phyloP scores from a whole-genome alignment of 2,888 invertebrate genomes.

The Ectemnius continuus region DNA sequence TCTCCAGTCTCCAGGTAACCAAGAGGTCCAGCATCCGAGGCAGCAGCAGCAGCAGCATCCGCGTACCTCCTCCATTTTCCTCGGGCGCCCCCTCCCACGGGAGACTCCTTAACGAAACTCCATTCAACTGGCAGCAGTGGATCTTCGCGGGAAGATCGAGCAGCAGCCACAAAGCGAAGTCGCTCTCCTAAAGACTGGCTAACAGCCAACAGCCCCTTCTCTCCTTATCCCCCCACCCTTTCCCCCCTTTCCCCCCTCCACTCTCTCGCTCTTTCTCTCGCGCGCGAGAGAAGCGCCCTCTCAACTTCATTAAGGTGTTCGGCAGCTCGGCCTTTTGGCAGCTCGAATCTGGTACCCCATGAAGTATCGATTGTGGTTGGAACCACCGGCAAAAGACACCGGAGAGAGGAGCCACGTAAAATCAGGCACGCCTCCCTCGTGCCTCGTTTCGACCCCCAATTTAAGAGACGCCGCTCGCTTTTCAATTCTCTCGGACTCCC shows the following conservation, averaged over 20 bases:
- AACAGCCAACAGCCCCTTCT: slow-evolving; percentile 9
- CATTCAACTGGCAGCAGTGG: slow-evolving; percentile 20
- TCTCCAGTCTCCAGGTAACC: neutral
- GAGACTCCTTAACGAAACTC: slow-evolving; percentile 25
- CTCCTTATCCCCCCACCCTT: too few relatives aligned
- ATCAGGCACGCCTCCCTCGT: neutral
- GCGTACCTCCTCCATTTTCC: neutral
- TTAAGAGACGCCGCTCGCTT: neutral
- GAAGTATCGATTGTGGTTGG: slow-evolving; percentile 16
- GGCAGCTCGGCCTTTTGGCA: slow-evolving; percentile 17
- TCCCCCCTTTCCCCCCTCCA: too few relatives aligned
- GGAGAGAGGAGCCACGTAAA: neutral
- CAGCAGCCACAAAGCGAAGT: slow-evolving; percentile 20
- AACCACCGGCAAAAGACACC: neutral
- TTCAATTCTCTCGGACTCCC: slow-evolving; percentile 36
- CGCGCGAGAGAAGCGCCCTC: neutral
- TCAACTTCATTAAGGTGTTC: slow-evolving; percentile 24
- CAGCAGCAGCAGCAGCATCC: neutral
- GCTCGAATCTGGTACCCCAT: slow-evolving; percentile 9
- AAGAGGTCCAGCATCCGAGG: neutral
- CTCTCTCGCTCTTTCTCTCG: too few relatives aligned
- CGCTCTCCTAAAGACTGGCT: slow-evolving; percentile 17
- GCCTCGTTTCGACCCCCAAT: neutral
- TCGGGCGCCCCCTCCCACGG: neutral
- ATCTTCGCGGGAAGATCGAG: slow-evolving; percentile 16